Conservation (phyloP, 2,113 vertebrate genomes). For the Anhinga rufa region DNA sequence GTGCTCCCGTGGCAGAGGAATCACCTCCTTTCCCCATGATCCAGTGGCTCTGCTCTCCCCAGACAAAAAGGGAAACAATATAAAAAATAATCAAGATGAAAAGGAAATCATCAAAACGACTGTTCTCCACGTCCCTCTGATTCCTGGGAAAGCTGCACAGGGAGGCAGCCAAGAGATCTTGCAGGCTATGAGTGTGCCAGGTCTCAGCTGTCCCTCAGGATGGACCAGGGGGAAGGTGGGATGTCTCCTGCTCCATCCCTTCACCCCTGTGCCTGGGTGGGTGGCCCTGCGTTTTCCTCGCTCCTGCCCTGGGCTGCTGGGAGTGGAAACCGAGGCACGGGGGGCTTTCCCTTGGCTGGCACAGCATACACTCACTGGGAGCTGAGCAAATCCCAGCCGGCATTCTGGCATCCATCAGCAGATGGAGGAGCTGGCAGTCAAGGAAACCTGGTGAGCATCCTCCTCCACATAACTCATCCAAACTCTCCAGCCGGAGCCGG, state of each 20-base stretch:
- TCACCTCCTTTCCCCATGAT: neutral
- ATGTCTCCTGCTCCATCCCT: neutral
- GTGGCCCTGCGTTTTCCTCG: no score
- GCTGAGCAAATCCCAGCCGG: neutral
- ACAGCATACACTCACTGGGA: accelerated
- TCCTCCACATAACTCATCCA: neutral
- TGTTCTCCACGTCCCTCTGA: neutral
- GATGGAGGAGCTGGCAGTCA: neutral
- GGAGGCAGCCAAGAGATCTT: neutral
- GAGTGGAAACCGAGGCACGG: neutral
- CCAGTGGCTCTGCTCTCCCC: neutral
- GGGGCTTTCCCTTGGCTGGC: neutral
- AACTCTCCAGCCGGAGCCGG: neutral
- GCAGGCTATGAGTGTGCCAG: neutral
- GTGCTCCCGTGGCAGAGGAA: accelerated
- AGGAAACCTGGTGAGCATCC: neutral
- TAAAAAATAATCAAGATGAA: neutral
- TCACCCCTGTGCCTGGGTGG: neutral
- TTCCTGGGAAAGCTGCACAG: neutral
- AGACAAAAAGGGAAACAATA: neutral
- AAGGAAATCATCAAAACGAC: neutral
- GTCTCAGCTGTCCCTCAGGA: neutral
- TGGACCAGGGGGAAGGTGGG: accelerated
- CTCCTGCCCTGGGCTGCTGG: neutral
- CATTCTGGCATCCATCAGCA: neutral